Evolutionary conservation across 2,797 vertebrate species (phyloP), one percentile per base, ranked within the genome.

Genomic region (Malacoctenus gilli): DNA sequence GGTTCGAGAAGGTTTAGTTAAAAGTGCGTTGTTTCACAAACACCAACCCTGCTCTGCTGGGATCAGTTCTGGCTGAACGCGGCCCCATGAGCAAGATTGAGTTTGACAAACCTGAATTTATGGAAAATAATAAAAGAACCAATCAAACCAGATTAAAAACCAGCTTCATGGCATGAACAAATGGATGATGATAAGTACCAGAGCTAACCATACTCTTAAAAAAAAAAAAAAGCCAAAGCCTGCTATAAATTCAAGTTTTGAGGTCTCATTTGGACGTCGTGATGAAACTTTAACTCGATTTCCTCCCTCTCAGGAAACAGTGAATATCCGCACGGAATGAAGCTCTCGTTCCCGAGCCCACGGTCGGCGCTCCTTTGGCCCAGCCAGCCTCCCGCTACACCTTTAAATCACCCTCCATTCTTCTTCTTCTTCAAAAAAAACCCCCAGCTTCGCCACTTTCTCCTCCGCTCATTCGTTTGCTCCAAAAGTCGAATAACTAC

Each of bases 401-500:
- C 30, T 55, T 56, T 63, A 68, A 77, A 63, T 70, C 41, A 71
- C 53, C 5, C 10, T 50, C 51, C 21, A 58, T 60, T 59, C 25
- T 30, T 59, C 68, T 21, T 28, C 47, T 62, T 59, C 59, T 44
- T 49, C 42, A 77, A 38, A 75, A 54, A 70, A 57, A 64, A 77
- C n/a, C n/a, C n/a, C n/a, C n/a, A n/a, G n/a, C n/a, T n/a, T n/a
- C n/a, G 72, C 49, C 19, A 66, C 50, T 1, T 69, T 68, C 34
- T 48, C 85, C 86, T 87, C 87, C 78, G 70, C 60, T 82, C 62
- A 68, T 76, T 76, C 68, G 73, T 71, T 79, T 81, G 76, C 74
- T 84, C 61, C 47, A 88, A 89, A 85, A 88, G 78, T 79, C 70
- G 36, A 59, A 71, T 85, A 67, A 90, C 79, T 37, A n/a, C 25